Percentiles rank a stretch among this genome's conserved stretches.
Evolutionary conservation across 2,888 invertebrate genomes (phyloP).

Genomic region (Brassicogethes aeneus): DNA sequence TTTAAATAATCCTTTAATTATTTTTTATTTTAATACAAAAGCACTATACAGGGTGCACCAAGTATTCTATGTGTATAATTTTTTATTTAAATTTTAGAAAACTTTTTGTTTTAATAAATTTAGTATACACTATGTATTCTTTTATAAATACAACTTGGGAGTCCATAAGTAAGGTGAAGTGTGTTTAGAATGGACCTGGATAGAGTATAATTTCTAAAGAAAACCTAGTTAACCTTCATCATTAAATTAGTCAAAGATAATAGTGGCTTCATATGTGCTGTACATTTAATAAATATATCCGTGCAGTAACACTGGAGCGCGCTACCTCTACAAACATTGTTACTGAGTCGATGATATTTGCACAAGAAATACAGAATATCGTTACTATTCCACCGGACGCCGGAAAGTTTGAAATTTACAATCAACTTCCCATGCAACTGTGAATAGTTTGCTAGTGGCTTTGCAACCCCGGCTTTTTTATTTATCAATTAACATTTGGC

Average conservation of each 20-base stretch:
- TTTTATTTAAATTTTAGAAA: too few relatives aligned
- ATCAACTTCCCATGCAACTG: constrained; percentile 13
- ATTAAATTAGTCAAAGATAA: constrained; percentile 15
- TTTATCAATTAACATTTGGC: background rate
- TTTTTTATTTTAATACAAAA: background rate
- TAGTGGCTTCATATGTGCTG: constrained; percentile 13
- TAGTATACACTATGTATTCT: too few relatives aligned
- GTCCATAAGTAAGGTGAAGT: too few relatives aligned
- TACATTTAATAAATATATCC: constrained; percentile 13
- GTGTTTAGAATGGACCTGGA: too few relatives aligned
- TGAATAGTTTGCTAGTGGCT: background rate
- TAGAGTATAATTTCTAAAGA: too few relatives aligned
- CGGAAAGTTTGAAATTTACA: constrained; percentile 16
- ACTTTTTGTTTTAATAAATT: too few relatives aligned
- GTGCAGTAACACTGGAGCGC: constrained; percentile 7
- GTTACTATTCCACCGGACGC: constrained; percentile 16
- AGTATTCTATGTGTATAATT: too few relatives aligned
- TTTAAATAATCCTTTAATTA: background rate
- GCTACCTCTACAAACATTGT: constrained; percentile 14
- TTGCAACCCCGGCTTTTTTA: background rate
- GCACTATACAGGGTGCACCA: too few relatives aligned
- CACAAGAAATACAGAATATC: constrained; percentile 16
- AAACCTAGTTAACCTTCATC: constrained; percentile 4
- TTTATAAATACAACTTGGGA: too few relatives aligned
- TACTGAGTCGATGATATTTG: constrained; percentile 15